Evolutionary conservation across 2,113 vertebrate genomes (phyloP), one percentile per base, ranked within the genome.

Genomic region (Amia ocellicauda): DNA sequence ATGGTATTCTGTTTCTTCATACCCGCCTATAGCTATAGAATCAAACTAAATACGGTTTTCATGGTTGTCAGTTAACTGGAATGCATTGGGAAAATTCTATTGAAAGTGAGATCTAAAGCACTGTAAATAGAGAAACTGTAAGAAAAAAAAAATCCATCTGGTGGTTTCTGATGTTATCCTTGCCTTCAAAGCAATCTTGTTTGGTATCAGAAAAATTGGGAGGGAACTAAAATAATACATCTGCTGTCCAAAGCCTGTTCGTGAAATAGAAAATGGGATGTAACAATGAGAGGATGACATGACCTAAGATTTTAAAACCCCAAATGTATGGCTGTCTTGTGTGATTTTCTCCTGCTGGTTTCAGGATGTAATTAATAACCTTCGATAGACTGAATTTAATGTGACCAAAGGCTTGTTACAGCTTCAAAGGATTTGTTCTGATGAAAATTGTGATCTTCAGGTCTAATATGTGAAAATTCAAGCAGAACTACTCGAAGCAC

Each of bases 21-120:
- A 71, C 68, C 66, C 71, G 72, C 70, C 66, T 74, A 63, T 56
- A 63, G 70, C 49, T 61, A n/a, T 60, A 59, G 65, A 64, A 69
- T 69, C 63, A 67, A 62, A 66, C 52, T 31, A 40, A 60, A 70
- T 67, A 29, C 66, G 64, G 60, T 71, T 74, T 67, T 59, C 22
- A 47, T 43, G n/a, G 29, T 16, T 60, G 63, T 64, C 72, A 69
- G 61, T 69, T 60, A 53, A 41, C 62, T 58, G 64, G 40, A 56
- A 59, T 43, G 58, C 40, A 23, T 58, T 64, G 40, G 43, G 64
- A 41, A 60, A 63, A 62, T 57, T 40, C 54, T 58, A 40, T 36
- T 62, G 29, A 57, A 69, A 20, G 49, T 63, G 53, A 64, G 47
- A 63, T 51, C 43, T 59, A 29, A 58, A 60, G 31, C 60, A 60